phyloP scores from a whole-genome alignment of 2,113 vertebrate genomes.

The Vulpes ferrilata region DNA sequence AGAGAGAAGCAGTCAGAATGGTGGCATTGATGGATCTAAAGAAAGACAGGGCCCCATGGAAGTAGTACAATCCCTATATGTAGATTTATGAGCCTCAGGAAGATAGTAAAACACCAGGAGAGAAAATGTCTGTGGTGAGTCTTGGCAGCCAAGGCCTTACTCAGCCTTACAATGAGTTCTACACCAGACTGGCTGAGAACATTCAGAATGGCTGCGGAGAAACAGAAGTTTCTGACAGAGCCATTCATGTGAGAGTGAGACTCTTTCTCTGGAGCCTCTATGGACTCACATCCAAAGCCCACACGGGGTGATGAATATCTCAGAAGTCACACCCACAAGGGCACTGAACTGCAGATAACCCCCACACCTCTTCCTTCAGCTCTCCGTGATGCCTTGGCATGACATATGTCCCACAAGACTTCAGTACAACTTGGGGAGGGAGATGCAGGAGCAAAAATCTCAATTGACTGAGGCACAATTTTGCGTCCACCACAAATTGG shows the following conservation, averaged over 20 bases:
- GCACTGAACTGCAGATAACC: background rate
- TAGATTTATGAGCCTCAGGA: background rate
- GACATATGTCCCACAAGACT: background rate
- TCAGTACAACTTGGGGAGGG: background rate
- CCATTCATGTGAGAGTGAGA: background rate
- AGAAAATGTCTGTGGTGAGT: background rate
- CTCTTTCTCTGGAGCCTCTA: background rate
- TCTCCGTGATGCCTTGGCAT: too few relatives aligned
- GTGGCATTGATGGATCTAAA: background rate
- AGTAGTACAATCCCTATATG: background rate
- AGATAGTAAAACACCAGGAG: background rate
- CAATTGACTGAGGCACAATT: background rate
- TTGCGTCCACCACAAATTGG: background rate
- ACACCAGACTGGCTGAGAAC: background rate
- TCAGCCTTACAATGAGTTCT: background rate
- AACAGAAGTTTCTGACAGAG: background rate
- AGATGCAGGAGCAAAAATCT: background rate
- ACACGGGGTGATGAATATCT: background rate
- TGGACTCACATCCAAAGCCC: background rate
- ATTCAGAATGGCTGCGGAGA: background rate
- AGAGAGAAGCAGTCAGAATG: rapidly evolving
- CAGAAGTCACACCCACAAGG: rapidly evolving
- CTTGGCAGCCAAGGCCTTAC: background rate
- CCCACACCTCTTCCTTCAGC: background rate
- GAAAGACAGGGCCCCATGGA: background rate